Percentiles rank a stretch among this genome's conserved stretches.
Conservation (phyloP, 2,888 invertebrate species). For the Sphaeridia pumilis region DNA sequence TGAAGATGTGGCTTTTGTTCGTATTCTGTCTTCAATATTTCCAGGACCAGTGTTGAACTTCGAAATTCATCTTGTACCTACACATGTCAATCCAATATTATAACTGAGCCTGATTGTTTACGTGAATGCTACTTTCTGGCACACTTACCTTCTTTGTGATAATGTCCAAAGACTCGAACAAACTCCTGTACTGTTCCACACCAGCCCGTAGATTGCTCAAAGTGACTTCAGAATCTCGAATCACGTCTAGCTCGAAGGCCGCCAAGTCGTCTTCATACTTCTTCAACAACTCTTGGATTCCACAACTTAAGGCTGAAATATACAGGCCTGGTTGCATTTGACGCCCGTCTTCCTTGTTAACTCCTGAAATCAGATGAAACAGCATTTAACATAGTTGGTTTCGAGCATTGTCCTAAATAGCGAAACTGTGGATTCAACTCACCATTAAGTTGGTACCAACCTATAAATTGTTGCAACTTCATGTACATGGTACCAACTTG, state of each 20-base stretch:
- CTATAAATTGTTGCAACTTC: slow-evolving; percentile 23
- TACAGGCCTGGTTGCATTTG: slow-evolving; percentile 18
- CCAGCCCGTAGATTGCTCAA: slow-evolving; percentile 23
- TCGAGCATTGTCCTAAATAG: too few species aligned
- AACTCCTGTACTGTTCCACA: slow-evolving; percentile 22
- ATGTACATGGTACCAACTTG: slow-evolving; percentile 31
- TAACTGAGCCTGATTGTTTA: neutral
- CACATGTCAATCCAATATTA: slow-evolving; percentile 1
- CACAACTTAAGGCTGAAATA: slow-evolving; percentile 27
- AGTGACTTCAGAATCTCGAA: slow-evolving; percentile 30
- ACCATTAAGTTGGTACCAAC: slow-evolving; percentile 12
- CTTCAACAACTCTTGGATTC: slow-evolving; percentile 25
- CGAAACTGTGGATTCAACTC: neutral
- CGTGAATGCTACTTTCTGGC: neutral
- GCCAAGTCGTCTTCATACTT: slow-evolving; percentile 23
- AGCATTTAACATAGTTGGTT: neutral
- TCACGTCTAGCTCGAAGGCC: slow-evolving; percentile 24
- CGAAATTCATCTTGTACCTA: slow-evolving; percentile 22
- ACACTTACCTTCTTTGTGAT: slow-evolving; percentile 21
- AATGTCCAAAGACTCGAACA: slow-evolving; percentile 22
- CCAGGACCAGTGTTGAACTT: slow-evolving; percentile 30
- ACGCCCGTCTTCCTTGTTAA: neutral
- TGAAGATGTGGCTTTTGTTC: slow-evolving; percentile 32
- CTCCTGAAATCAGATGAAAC: neutral
- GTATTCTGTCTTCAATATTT: slow-evolving; percentile 30